phyloP scores from a whole-genome alignment of 2,797 vertebrate genomes.

The Oophaga sylvatica region DNA sequence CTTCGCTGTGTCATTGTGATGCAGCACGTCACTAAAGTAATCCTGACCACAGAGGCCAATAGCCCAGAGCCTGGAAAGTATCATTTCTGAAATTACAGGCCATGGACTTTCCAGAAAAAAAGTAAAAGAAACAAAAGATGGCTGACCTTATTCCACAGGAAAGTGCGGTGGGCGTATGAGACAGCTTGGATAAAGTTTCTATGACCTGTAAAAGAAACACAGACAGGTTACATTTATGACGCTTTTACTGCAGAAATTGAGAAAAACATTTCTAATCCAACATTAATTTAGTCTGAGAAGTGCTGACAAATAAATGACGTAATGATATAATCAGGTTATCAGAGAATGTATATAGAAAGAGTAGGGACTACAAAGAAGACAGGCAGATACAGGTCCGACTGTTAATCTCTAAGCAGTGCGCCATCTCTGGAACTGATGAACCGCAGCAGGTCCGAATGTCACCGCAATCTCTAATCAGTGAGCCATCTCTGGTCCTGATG shows the following conservation, averaged over 20 bases:
- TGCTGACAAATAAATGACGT: not conserved
- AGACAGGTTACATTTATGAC: not conserved
- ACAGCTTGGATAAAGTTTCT: slow-evolving; percentile 92
- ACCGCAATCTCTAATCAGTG: no score
- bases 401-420: no score
- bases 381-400: no score
- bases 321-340: no score
- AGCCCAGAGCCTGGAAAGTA: not conserved
- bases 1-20: not conserved
- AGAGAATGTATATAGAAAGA: no score
- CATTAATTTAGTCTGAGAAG: not conserved
- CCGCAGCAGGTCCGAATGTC: no score
- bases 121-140: not conserved
- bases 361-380: no score
- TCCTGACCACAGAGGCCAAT: not conserved
- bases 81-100: not conserved
- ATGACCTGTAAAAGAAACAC: slow-evolving; percentile 82
- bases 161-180: slow-evolving; percentile 81
- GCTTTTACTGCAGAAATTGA: not conserved
- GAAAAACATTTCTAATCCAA: not conserved
- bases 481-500: no score
- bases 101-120: not conserved
- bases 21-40: not conserved
- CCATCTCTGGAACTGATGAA: no score
- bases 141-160: slow-evolving; percentile 85